Percentiles rank a stretch among this genome's conserved stretches.
Conservation (phyloP, 2,113 vertebrate species). For the Ellobius talpinus region DNA sequence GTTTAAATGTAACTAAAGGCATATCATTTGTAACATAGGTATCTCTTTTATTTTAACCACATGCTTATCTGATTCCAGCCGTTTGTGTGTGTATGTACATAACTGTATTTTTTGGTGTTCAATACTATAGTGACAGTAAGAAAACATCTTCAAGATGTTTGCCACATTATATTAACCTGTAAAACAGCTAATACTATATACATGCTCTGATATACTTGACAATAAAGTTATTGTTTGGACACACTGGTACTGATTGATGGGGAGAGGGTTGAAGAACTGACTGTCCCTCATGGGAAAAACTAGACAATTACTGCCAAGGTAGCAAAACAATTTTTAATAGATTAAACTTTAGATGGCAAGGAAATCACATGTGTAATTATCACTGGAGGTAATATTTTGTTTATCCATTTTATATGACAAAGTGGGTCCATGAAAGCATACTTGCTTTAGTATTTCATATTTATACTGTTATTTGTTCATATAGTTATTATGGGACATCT, state of each 20-base stretch:
- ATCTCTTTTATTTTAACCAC: background rate
- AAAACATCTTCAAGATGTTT: background rate
- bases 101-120: background rate
- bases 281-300: background rate
- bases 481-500: background rate
- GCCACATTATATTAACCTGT: background rate
- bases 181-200: background rate
- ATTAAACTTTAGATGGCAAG: background rate
- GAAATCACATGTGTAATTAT: background rate
- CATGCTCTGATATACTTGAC: background rate
- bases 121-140: background rate
- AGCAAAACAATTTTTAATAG: background rate
- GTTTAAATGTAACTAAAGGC: background rate
- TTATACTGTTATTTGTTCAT: background rate
- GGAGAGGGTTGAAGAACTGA: background rate
- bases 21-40: background rate
- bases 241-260: background rate
- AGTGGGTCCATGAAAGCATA: background rate
- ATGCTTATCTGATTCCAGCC: background rate
- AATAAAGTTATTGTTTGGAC: background rate
- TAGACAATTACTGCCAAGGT: background rate
- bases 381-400: background rate
- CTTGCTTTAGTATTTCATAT: background rate
- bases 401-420: background rate
- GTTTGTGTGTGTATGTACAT: rapidly evolving